Evolutionary conservation across 2,888 invertebrate species (phyloP).

Genomic region (Drosophila algonquin): DNA sequence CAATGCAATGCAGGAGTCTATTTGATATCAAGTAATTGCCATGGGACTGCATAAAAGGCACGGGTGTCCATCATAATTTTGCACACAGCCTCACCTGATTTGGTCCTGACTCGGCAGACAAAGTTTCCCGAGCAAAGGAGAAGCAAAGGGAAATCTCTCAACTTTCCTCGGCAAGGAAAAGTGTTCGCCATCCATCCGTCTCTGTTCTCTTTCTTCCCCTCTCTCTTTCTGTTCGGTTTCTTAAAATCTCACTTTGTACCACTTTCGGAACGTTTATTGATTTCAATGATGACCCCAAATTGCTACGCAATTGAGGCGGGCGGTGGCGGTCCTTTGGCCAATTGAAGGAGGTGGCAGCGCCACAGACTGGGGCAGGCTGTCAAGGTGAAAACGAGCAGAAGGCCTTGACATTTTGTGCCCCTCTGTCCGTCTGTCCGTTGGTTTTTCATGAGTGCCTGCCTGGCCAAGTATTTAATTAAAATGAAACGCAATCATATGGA

Average conservation of each 20-base stretch:
- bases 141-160: slow-evolving; percentile 32
- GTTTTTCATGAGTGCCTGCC: slow-evolving; percentile 17
- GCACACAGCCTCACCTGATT: slow-evolving; percentile 9
- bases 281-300: slow-evolving; percentile 48
- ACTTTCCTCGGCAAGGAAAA: slow-evolving; percentile 28
- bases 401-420: slow-evolving; percentile 34
- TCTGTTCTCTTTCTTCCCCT: neutral
- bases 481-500: slow-evolving; percentile 39
- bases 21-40: slow-evolving; percentile 20
- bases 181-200: slow-evolving; percentile 1
- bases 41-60: slow-evolving; percentile 1
- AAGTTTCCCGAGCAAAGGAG: slow-evolving; percentile 23
- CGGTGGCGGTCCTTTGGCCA: slow-evolving; percentile 12
- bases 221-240: neutral
- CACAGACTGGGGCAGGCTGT: neutral
- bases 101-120: slow-evolving; percentile 21
- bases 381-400: slow-evolving; percentile 16
- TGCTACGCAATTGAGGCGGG: slow-evolving; percentile 14
- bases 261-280: slow-evolving; percentile 46
- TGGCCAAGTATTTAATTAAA: slow-evolving; percentile 66
- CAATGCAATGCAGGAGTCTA: slow-evolving; percentile 6
- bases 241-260: slow-evolving; percentile 39
- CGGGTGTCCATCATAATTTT: slow-evolving; percentile 19
- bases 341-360: slow-evolving; percentile 2
- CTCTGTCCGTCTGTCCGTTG: neutral